Evolutionary conservation across 2,888 invertebrate species (phyloP).

Genomic region (Rhamphomyia laevipes): DNA sequence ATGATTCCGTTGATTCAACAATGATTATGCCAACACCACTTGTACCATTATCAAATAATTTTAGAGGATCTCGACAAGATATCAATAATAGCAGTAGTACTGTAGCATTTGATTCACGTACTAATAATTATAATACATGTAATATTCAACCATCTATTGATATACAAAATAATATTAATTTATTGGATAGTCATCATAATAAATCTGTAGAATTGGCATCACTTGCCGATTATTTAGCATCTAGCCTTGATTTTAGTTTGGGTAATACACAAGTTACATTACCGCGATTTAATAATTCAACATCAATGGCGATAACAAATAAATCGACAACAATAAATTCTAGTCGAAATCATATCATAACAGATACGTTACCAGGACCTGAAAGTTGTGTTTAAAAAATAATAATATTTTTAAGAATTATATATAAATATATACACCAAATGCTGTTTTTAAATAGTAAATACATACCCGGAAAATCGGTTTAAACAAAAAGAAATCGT

Average conservation of each 20-base stretch:
- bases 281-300: constrained; percentile 10
- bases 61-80: neutral
- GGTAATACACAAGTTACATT: constrained; percentile 12
- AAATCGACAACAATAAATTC: constrained; percentile 40
- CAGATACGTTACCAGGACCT: constrained; percentile 75
- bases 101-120: neutral
- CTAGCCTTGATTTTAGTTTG: constrained; percentile 17
- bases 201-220: constrained; percentile 12
- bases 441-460: too few species aligned
- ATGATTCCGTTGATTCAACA: constrained; percentile 6
- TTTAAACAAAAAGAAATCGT: too few species aligned
- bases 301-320: constrained; percentile 26
- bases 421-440: too few species aligned
- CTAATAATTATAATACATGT: neutral
- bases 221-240: constrained; percentile 16
- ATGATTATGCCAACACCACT: neutral
- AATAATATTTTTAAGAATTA: too few species aligned
- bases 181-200: constrained; percentile 9
- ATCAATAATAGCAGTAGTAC: neutral
- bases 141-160: constrained; percentile 9
- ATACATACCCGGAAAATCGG: too few species aligned
- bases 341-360: constrained; percentile 62
- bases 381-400: constrained; percentile 72
- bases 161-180: constrained; percentile 11
- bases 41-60: neutral